phyloP scores from a whole-genome alignment of 2,113 vertebrate genomes.

The Peromyscus leucopus region DNA sequence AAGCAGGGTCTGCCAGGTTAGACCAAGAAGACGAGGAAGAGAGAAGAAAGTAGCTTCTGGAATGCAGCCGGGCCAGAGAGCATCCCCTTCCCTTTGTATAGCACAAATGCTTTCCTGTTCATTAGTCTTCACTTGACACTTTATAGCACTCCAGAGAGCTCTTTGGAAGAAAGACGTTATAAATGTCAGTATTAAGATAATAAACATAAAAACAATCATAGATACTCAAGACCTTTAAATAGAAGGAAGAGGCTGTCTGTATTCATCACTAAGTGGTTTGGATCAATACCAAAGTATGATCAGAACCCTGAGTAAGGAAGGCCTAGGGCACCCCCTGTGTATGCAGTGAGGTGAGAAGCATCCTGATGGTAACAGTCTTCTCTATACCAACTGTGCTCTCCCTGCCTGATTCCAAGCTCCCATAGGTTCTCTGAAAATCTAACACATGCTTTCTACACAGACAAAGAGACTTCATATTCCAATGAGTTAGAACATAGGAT shows the following conservation, averaged over 20 bases:
- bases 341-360: background rate
- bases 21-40: background rate
- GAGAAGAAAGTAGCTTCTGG: background rate
- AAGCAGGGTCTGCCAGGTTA: background rate
- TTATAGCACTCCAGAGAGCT: conserved; percentile 70
- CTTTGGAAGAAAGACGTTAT: conserved; percentile 71
- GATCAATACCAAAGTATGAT: conserved; percentile 65
- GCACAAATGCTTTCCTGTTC: conserved; percentile 45
- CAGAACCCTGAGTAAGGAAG: background rate
- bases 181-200: conserved; percentile 78
- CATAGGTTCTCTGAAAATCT: background rate
- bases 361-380: background rate
- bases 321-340: background rate
- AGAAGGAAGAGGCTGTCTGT: conserved; percentile 43
- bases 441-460: background rate
- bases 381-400: background rate
- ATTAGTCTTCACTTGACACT: conserved; percentile 71
- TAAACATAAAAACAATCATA: conserved; percentile 76
- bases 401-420: background rate
- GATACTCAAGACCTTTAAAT: conserved; percentile 64
- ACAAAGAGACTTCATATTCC: background rate
- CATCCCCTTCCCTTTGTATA: conserved; percentile 14
- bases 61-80: background rate
- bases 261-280: conserved; percentile 66
- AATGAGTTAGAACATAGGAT: background rate